These are phyloP conservation scores for Tetramorium simillimum DNA, from an alignment of 1,140 invertebrate genomes.

Conservation along the genomic window DNA sequence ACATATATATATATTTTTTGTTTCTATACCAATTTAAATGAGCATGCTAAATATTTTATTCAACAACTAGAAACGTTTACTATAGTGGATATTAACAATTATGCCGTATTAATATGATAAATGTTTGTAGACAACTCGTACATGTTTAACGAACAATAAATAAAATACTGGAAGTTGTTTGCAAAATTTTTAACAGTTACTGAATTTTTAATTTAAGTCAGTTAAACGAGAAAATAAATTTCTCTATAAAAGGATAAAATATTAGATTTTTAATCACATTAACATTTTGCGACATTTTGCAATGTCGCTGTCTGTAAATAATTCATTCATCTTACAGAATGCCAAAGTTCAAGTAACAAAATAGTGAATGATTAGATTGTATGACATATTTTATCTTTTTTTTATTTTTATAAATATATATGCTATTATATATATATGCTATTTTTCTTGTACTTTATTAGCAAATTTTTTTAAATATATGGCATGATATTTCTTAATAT, in stretches of 20 bases:
- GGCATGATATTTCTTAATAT: not conserved
- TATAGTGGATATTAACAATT: not conserved
- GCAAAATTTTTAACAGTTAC: not conserved
- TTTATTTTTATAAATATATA: not conserved
- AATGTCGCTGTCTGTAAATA: not conserved
- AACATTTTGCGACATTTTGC: constrained; percentile 14
- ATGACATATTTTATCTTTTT: not conserved
- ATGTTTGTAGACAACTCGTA: not conserved
- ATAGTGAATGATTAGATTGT: constrained; percentile 9
- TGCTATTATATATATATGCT: not conserved
- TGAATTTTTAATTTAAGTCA: constrained; percentile 15
- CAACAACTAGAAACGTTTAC: not conserved
- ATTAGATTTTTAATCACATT: constrained; percentile 4
- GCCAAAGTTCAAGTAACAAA: not conserved
- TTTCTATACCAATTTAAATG: not conserved
- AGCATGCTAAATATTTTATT: not conserved
- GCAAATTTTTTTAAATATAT: no score
- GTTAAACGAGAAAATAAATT: not conserved
- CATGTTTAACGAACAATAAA: not conserved
- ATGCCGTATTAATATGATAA: not conserved
- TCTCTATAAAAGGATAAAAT: constrained; percentile 11
- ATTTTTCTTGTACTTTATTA: not conserved
- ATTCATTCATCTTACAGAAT: constrained; percentile 10
- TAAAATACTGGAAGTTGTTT: not conserved
- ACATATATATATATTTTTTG: not conserved